These are phyloP conservation scores for Cyclopterus lumpus DNA, from an alignment of 2,797 vertebrate species.

Conservation along the genomic window DNA sequence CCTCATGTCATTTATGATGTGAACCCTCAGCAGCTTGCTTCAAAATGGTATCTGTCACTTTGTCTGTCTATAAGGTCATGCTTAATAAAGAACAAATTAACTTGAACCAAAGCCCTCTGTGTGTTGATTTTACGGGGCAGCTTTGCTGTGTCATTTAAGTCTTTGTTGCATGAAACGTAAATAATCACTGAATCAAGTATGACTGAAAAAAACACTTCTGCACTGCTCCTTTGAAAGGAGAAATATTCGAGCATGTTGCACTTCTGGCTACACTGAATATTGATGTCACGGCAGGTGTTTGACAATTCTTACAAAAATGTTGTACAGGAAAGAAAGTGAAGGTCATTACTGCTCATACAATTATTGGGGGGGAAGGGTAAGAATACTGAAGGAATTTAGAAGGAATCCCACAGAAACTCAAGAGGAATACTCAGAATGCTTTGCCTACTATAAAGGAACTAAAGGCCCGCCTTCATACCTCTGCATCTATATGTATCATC, in stretches of 20 bases:
- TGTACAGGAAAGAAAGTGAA: not conserved
- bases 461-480: not conserved
- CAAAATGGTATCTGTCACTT: constrained; percentile 45
- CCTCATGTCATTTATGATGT: constrained; percentile 27
- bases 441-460: not conserved
- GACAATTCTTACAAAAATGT: not conserved
- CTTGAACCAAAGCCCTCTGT: constrained; percentile 29
- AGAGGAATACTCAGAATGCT: not conserved
- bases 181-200: not conserved
- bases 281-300: constrained; percentile 17
- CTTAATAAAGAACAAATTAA: constrained; percentile 68
- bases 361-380: no score
- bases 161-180: not conserved
- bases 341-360: not conserved
- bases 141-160: not conserved
- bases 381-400: not conserved
- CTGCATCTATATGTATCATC: not conserved
- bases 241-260: not conserved
- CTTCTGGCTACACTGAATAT: constrained; percentile 12
- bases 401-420: not conserved
- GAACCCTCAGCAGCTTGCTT: constrained; percentile 49
- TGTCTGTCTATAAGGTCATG: constrained; percentile 42
- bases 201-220: not conserved
- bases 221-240: not conserved
- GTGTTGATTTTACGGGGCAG: constrained; percentile 18